These are phyloP conservation scores for Gymnarchus niloticus DNA, from an alignment of 2,113 vertebrate species.

Conservation along the genomic window DNA sequence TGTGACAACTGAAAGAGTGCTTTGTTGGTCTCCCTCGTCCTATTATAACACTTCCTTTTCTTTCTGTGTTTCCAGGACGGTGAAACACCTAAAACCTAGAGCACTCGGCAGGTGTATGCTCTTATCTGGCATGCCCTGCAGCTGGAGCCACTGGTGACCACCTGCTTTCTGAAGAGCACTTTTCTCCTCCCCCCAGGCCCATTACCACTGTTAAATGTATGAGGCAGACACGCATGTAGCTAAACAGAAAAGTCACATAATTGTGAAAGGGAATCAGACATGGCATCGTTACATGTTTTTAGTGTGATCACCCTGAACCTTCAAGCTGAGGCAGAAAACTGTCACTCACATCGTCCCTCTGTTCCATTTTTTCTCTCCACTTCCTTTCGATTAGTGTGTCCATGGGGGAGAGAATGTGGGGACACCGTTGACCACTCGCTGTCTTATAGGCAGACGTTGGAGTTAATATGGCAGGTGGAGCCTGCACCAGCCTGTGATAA, in stretches of 20 bases:
- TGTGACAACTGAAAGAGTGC: background rate
- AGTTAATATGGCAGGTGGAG: slow-evolving; percentile 94
- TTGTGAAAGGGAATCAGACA: background rate
- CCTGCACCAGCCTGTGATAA: slow-evolving; percentile 86
- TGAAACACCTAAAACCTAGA: too few species aligned
- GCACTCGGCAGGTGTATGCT: too few species aligned
- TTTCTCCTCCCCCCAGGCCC: background rate
- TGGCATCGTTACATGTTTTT: too few species aligned
- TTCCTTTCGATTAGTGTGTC: slow-evolving; percentile 25
- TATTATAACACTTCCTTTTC: background rate
- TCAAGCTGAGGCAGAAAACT: slow-evolving; percentile 69
- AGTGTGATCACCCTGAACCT: slow-evolving; percentile 60
- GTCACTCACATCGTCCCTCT: slow-evolving; percentile 40
- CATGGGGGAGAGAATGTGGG: slow-evolving; percentile 46
- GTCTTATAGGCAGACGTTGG: slow-evolving; percentile 84
- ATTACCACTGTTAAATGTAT: background rate
- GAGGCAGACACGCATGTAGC: background rate
- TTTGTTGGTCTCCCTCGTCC: background rate
- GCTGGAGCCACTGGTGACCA: background rate
- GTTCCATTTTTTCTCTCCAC: slow-evolving; percentile 24
- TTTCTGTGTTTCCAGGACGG: background rate
- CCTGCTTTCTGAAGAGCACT: background rate
- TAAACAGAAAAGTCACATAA: background rate
- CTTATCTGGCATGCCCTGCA: background rate
- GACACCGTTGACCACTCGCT: slow-evolving; percentile 54